Base-by-base conservation (phyloP, 2,797 vertebrate species). In the Miichthys miiuy region DNA sequence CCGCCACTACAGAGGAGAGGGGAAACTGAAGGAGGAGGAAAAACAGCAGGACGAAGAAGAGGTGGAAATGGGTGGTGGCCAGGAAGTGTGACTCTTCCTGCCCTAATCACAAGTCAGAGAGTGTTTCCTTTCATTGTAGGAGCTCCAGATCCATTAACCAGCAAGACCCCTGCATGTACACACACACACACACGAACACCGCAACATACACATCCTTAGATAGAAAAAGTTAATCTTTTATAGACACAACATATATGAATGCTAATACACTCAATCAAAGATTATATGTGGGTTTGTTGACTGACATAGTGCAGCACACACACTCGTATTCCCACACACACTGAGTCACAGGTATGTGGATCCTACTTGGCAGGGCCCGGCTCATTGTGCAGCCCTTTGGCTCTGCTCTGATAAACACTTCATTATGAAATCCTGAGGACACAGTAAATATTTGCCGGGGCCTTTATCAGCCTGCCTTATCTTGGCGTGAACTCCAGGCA, bases 81-180 rank as follows among this genome's bases (percentile, higher is more conserved):
- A 93, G 93, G 93, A 95, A 95, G 93, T 57, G 68, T 82, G 51
- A 89, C 91, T 92, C 88, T 95, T 96, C 95, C 95, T 96, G 94
- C 79, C 89, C 90, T 95, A 95, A 95, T 96, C 95, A 95, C 90
- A 93, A 93, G 87, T 92, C 90, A 80, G 91, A 93, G 93, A 94
- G 94, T 80, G 88, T 94, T 96, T 96, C 95, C 95, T 96, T 75
- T 93, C 93, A 96, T 96, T 96, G 95, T 96, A 82, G 89, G 42
- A 89, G 85, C 90, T 92, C 86, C 79, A 88, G 89, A 85, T 78
- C 82, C 90, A 93, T 92, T 93, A 93, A 89, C 86, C 81, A 84
- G 65, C 41, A 54, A 84, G 77, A 87, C 68, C 69, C 78, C 78
- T 62, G 38, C 77, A 58, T 68, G 41, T 51, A 75, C 76, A 78